Evolutionary conservation across 2,113 vertebrate species (phyloP).

Genomic region (Calidris pygmaea): DNA sequence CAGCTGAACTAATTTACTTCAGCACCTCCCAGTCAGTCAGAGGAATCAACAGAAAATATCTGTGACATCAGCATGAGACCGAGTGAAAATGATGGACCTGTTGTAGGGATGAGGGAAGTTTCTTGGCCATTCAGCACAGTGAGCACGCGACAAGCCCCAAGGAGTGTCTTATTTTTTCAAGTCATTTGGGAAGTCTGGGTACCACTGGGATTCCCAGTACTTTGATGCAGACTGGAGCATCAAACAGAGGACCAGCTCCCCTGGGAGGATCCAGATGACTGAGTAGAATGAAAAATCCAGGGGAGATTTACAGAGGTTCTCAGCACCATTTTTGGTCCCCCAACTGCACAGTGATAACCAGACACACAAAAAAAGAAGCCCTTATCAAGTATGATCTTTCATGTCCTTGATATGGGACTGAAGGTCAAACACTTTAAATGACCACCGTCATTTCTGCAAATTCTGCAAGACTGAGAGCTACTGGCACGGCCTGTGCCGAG

Average conservation of each 20-base stretch:
- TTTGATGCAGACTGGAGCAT: not conserved
- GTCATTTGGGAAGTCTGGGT: not conserved
- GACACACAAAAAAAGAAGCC: not conserved
- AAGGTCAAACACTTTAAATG: not conserved
- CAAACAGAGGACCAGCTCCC: not conserved
- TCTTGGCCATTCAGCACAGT: not conserved
- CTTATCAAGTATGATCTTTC: not conserved
- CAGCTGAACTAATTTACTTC: not conserved
- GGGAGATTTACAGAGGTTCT: not conserved
- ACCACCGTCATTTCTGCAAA: not conserved
- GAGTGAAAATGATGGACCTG: rapidly evolving
- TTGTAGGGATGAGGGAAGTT: not conserved
- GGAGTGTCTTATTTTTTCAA: not conserved
- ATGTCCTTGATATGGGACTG: not conserved
- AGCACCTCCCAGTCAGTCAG: not conserved
- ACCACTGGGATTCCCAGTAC: not conserved
- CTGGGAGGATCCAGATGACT: not conserved
- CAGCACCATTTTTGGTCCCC: rapidly evolving
- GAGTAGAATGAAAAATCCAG: not conserved
- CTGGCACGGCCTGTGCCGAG: not conserved
- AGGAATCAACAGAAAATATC: not conserved
- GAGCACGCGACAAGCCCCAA: not conserved
- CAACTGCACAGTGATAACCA: not conserved
- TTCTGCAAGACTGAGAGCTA: not conserved
- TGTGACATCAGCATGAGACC: rapidly evolving